Evolutionary conservation across 2,797 vertebrate genomes (phyloP), one percentile per base, ranked within the genome.

Genomic region (Melanotaenia maccullochi): DNA sequence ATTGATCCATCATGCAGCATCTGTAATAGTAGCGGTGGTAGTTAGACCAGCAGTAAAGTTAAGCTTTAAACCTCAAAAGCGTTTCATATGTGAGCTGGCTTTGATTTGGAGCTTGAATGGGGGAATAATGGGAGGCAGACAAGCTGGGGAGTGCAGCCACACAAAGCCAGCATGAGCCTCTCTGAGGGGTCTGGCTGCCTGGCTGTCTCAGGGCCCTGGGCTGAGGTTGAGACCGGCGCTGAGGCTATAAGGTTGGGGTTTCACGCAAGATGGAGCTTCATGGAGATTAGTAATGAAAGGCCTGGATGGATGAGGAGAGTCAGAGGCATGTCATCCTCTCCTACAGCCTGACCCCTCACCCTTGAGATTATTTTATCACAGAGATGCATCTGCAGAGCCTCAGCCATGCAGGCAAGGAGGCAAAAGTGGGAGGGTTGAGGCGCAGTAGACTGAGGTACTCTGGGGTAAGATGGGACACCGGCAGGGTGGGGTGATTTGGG

Each of bases 51-150:
- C 65, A 78, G 87, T 89, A 82, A 68, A 87, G 87, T 90, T 89
- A 85, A 89, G 88, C 86, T 84, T 81, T 61, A 90, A 90, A 93
- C 89, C 91, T 90, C 90, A 93, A 91, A 92, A 88, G 82, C 85
- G 81, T 92, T 92, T 90, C 91, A 93, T 88, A 92, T 92, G 92
- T 85, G 89, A 75, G 81, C 90, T 93, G 93, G 88, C 90, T 93
- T 93, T 92, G 87, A 92, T 93, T 93, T 93, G 78, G 81, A 86
- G 80, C 81, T 68, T 73, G 79, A 90, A 90, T 87, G 85, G 69
- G 80, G 81, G 67, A 89, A 91, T 93, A 93, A 93, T 92, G 87
- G 88, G 89, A 92, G 88, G 88, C 92, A 93, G 93, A 92, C 90
- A 75, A 84, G 86, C 81, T 55, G 82, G 79, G 86, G 86, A 87